Conservation (phyloP, 2,797 vertebrate genomes). For the Scyliorhinus canicula region DNA sequence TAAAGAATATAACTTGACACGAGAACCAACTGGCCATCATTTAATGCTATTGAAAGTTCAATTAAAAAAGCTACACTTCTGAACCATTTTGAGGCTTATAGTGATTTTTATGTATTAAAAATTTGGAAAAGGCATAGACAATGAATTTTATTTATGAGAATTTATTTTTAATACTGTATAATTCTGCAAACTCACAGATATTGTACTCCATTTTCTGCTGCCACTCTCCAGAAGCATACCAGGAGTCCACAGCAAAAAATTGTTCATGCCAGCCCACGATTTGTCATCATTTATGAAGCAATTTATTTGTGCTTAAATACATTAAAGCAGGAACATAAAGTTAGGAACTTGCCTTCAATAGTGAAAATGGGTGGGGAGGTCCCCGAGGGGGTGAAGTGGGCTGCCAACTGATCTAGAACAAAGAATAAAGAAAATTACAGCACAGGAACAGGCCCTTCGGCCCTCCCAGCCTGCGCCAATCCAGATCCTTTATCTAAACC, state of each 20-base stretch:
- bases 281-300: neutral
- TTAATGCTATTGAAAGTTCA: neutral
- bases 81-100: neutral
- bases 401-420: neutral
- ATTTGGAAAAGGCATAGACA: neutral
- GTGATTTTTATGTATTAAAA: neutral
- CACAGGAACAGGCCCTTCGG: too few relatives aligned
- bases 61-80: neutral
- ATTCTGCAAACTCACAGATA: neutral
- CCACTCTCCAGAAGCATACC: neutral
- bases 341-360: neutral
- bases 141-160: neutral
- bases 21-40: neutral
- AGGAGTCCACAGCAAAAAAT: neutral
- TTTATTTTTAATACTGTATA: neutral
- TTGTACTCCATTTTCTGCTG: neutral
- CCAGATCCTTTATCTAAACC: too few relatives aligned
- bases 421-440: too few relatives aligned
- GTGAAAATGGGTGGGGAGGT: neutral
- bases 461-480: too few relatives aligned
- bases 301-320: neutral
- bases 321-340: neutral
- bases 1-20: neutral
- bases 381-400: neutral
- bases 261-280: neutral